A percentile compares a stretch with the other conserved stretches of the same genome.
These are phyloP conservation scores for Clarias platycephalus DNA, from an alignment of 2,797 vertebrate species.

Conservation along the genomic window DNA sequence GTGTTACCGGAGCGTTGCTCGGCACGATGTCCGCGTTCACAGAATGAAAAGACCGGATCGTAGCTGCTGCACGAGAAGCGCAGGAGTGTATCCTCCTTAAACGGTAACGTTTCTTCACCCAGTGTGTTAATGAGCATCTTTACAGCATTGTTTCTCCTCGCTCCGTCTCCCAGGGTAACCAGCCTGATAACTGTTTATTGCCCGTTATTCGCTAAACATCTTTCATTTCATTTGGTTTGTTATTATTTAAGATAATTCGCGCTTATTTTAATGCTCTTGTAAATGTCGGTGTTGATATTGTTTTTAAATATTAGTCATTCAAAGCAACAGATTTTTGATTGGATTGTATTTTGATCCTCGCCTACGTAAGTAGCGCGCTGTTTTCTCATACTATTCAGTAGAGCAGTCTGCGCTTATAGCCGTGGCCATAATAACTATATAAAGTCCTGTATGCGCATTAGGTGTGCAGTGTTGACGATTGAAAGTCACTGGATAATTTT, in stretches of 20 bases:
- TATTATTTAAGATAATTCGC: background rate
- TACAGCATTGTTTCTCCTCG: background rate
- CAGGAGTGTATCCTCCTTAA: constrained; percentile 46
- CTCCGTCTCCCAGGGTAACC: background rate
- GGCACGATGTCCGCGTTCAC: constrained; percentile 37
- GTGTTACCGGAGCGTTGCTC: background rate
- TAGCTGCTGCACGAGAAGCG: constrained; percentile 56
- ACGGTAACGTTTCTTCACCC: constrained; percentile 49
- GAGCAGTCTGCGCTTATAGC: background rate
- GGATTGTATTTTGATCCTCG: background rate
- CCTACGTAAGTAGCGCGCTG: constrained; percentile 1
- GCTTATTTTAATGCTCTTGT: background rate
- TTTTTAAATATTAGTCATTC: background rate
- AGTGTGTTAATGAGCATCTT: background rate
- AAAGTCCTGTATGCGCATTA: constrained; percentile 1
- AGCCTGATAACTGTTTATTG: background rate
- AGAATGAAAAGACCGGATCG: constrained; percentile 61
- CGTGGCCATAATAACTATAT: background rate
- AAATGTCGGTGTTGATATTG: background rate
- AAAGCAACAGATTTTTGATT: background rate
- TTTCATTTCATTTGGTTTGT: background rate
- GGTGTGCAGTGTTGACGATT: constrained; percentile 9
- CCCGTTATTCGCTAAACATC: background rate
- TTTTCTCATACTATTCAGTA: constrained; percentile 5
- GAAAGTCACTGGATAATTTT: background rate